Percentiles rank a stretch among this genome's conserved stretches.
Conservation (phyloP, 2,888 invertebrate species). For the Leuctra nigra region DNA sequence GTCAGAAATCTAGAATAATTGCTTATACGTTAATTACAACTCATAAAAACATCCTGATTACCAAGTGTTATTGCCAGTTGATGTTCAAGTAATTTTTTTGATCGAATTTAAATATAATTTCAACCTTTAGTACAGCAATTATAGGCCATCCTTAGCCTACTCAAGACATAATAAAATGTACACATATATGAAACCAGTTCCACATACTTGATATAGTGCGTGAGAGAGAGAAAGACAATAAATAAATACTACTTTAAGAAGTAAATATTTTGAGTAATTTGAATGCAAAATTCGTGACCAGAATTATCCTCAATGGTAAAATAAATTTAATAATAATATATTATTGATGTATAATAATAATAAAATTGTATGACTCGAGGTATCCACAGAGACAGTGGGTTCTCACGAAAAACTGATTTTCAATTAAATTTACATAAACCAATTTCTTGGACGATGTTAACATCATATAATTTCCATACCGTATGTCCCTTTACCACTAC, state of each 20-base stretch:
- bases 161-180: no score
- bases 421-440: slow-evolving; percentile 11
- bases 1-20: no score
- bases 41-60: no score
- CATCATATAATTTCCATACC: neutral
- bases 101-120: no score
- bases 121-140: no score
- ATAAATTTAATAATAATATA: slow-evolving; percentile 7
- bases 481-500: no score
- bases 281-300: slow-evolving; percentile 14
- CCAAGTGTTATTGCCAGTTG: no score
- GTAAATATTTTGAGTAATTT: slow-evolving; percentile 10
- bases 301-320: slow-evolving; percentile 4
- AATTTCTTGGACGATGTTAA: slow-evolving; percentile 1
- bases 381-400: neutral
- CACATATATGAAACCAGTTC: no score
- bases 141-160: no score
- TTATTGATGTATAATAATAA: slow-evolving; percentile 5
- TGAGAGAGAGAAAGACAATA: neutral
- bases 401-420: slow-evolving; percentile 6
- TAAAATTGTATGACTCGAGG: neutral
- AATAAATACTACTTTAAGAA: neutral
- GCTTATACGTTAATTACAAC: no score
- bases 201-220: no score
- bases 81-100: no score